These are phyloP conservation scores for Scaptomyza caliginosa DNA, from an alignment of 2,888 invertebrate genomes.

Conservation along the genomic window DNA sequence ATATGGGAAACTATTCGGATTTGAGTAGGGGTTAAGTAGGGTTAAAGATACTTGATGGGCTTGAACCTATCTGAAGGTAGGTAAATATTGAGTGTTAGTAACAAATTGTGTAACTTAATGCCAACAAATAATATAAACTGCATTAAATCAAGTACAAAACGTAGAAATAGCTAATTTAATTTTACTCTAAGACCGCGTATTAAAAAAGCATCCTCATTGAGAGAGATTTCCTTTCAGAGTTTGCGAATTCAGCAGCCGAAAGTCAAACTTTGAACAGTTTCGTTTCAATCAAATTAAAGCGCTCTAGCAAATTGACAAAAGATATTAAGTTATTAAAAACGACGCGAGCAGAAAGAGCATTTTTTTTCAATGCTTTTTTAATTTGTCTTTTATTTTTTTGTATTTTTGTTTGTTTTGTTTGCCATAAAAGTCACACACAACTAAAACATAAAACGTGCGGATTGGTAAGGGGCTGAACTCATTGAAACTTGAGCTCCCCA, in stretches of 20 bases:
- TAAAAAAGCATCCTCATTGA: too few relatives aligned
- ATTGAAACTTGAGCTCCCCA: slow-evolving; percentile 54
- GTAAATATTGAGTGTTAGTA: not conserved
- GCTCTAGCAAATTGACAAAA: slow-evolving; percentile 56
- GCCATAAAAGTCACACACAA: slow-evolving; percentile 52
- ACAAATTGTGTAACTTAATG: too few relatives aligned
- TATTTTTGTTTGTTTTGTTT: not conserved
- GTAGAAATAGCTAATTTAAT: too few relatives aligned
- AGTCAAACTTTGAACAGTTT: slow-evolving; percentile 53
- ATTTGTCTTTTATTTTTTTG: too few relatives aligned
- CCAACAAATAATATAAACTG: too few relatives aligned
- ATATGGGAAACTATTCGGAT: not conserved
- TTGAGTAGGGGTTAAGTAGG: not conserved
- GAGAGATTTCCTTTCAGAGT: slow-evolving; percentile 2
- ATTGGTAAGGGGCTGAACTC: slow-evolving; percentile 28
- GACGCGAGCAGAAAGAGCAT: slow-evolving; percentile 29
- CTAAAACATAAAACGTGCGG: slow-evolving; percentile 34
- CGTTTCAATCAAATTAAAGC: slow-evolving; percentile 73
- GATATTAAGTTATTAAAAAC: slow-evolving; percentile 75
- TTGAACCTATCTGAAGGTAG: not conserved
- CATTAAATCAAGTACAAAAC: too few relatives aligned
- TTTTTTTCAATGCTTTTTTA: slow-evolving; percentile 5
- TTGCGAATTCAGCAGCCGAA: slow-evolving; percentile 49
- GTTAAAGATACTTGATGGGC: too few relatives aligned
- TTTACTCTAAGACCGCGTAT: too few relatives aligned